A percentile compares a stretch with the other conserved stretches of the same genome.
phyloP scores from a whole-genome alignment of 2,113 vertebrate genomes.

The Blennius ocellaris region DNA sequence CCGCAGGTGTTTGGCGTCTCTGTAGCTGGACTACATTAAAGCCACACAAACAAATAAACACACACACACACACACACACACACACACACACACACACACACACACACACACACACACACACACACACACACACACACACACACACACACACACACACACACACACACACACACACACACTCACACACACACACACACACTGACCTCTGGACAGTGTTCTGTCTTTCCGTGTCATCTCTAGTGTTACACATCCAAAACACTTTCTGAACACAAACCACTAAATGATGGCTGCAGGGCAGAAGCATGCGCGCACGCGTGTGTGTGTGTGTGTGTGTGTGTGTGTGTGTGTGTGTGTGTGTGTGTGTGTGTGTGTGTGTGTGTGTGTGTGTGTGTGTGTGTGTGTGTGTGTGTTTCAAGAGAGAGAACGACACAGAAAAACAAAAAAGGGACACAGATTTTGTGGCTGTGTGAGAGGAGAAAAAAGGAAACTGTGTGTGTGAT shows the following conservation, averaged over 20 bases:
- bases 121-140: conserved; percentile 18
- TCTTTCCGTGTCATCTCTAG: conserved; percentile 72
- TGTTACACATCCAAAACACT: conserved; percentile 84
- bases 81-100: conserved; percentile 35
- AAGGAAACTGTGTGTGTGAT: conserved; percentile 46
- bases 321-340: conserved; percentile 25
- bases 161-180: conserved; percentile 54
- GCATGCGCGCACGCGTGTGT: conserved; percentile 21
- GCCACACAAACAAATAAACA: background rate
- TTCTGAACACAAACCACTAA: conserved; percentile 83
- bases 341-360: background rate
- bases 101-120: conserved; percentile 38
- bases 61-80: conserved; percentile 43
- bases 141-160: conserved; percentile 18
- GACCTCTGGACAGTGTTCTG: conserved; percentile 78
- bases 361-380: background rate
- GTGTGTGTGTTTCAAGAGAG: conserved; percentile 15
- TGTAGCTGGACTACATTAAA: conserved; percentile 63
- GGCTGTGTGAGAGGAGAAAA: conserved; percentile 34
- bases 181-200: conserved; percentile 34
- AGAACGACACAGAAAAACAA: conserved; percentile 31
- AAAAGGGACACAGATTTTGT: conserved; percentile 33
- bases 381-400: conserved; percentile 22
- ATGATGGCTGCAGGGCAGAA: conserved; percentile 81
- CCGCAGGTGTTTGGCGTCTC: conserved; percentile 58